A percentile compares a stretch with the other conserved stretches of the same genome.
Conservation (phyloP, 92 coral and sea anemone genomes). For the Parazoanthus darwini region DNA sequence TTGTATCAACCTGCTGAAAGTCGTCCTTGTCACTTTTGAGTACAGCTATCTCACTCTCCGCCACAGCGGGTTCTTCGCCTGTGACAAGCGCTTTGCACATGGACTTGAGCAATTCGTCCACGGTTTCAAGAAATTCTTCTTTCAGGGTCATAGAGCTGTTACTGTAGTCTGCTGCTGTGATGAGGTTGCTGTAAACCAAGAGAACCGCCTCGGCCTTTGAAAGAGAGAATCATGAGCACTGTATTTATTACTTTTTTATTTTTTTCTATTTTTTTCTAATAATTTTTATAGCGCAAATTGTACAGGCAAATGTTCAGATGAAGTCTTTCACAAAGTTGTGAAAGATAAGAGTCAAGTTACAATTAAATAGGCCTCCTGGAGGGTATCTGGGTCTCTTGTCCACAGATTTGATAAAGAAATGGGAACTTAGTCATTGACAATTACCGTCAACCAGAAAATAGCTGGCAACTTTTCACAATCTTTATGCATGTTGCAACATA, state of each 20-base stretch:
- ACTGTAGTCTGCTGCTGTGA: constrained; percentile 60
- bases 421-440: no score
- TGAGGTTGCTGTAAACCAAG: constrained; percentile 47
- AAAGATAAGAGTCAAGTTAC: neutral
- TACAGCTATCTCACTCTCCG: constrained; percentile 61
- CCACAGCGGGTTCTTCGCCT: constrained; percentile 68
- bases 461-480: no score
- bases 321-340: neutral
- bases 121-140: constrained; percentile 45
- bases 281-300: neutral
- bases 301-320: neutral
- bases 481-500: no score
- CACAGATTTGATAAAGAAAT: no score
- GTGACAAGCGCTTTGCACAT: constrained; percentile 72
- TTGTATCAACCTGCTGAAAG: constrained; percentile 55
- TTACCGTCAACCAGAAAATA: no score
- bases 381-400: no score
- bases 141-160: constrained; percentile 62
- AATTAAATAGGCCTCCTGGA: no score
- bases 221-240: neutral
- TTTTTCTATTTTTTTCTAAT: no score
- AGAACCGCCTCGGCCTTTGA: constrained; percentile 65
- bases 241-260: neutral
- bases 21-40: constrained; percentile 65
- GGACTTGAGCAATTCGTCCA: constrained; percentile 67